phyloP scores from a whole-genome alignment of 2,797 vertebrate genomes.

The Scomberomorus guttatus region DNA sequence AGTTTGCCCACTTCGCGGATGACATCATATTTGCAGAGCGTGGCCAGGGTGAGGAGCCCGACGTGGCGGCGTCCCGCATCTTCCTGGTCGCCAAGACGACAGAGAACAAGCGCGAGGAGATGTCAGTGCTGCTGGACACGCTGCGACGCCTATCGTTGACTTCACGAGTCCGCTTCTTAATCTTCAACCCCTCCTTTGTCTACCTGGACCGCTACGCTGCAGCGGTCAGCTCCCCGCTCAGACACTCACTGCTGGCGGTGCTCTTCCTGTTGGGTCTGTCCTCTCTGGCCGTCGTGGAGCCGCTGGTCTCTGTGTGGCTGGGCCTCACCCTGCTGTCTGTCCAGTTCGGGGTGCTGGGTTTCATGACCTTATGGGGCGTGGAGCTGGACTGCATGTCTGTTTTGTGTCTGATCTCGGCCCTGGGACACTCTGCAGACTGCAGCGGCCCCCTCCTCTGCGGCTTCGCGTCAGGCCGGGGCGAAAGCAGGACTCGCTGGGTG shows the following conservation, averaged over 20 bases:
- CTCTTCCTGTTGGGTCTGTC: conserved; percentile 98
- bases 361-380: conserved; percentile 99
- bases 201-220: conserved; percentile 98
- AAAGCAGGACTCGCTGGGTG: conserved; percentile 98
- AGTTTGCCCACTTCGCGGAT: conserved; percentile 95
- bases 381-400: conserved; percentile 98
- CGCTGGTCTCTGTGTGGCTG: conserved; percentile 96
- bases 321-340: conserved; percentile 96
- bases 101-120: conserved; percentile 98
- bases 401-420: conserved; percentile 95
- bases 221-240: conserved; percentile 94
- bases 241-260: conserved; percentile 98
- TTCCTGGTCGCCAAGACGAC: conserved; percentile 98
- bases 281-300: conserved; percentile 95
- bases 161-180: conserved; percentile 97
- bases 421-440: conserved; percentile 97
- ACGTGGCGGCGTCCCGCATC: conserved; percentile 96
- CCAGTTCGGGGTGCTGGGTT: conserved; percentile 97
- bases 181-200: conserved; percentile 99
- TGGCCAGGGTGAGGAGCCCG: conserved; percentile 91
- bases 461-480: conserved; percentile 95
- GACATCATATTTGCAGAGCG: conserved; percentile 98
- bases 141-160: conserved; percentile 96
- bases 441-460: conserved; percentile 96
- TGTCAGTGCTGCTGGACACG: conserved; percentile 97